phyloP scores from a whole-genome alignment of 2,888 invertebrate genomes.

The Amphipoea lucens region DNA sequence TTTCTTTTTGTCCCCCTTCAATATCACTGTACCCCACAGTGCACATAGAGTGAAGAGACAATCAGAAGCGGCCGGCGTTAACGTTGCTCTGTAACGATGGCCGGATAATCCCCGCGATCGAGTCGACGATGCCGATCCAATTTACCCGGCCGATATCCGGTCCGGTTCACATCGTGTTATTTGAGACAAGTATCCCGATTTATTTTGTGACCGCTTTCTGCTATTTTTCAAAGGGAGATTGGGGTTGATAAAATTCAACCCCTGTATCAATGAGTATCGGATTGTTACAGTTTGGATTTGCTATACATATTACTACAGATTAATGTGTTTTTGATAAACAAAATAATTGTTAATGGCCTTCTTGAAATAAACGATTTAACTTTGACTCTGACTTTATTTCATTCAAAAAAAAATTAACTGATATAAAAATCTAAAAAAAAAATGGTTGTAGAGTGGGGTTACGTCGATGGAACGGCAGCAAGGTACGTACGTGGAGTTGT shows the following conservation, averaged over 20 bases:
- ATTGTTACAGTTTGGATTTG: background rate
- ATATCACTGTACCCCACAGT: conserved; percentile 52
- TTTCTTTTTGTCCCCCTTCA: background rate
- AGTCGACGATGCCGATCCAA: conserved; percentile 76
- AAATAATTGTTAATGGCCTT: too few relatives aligned
- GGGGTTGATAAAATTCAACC: conserved; percentile 7
- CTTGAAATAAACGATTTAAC: too few relatives aligned
- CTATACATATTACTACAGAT: too few relatives aligned
- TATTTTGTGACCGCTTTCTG: conserved; percentile 61
- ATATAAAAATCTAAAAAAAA: too few relatives aligned
- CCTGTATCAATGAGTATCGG: background rate
- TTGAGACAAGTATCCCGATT: conserved; percentile 64
- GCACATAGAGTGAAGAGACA: conserved; percentile 74
- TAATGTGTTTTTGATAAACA: too few relatives aligned
- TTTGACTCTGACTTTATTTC: too few relatives aligned
- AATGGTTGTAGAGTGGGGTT: too few relatives aligned
- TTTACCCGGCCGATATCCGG: conserved; percentile 70
- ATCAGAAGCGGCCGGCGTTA: conserved; percentile 76
- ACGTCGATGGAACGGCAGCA: background rate
- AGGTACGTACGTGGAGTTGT: background rate
- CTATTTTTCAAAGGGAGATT: conserved; percentile 44
- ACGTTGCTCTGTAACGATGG: conserved; percentile 72
- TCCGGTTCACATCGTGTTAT: conserved; percentile 67
- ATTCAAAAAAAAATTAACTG: too few relatives aligned
- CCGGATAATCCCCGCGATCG: conserved; percentile 72